A percentile compares a stretch with the other conserved stretches of the same genome.
Evolutionary conservation across 1,140 invertebrate species (phyloP).

Genomic region (Drosophila tani): DNA sequence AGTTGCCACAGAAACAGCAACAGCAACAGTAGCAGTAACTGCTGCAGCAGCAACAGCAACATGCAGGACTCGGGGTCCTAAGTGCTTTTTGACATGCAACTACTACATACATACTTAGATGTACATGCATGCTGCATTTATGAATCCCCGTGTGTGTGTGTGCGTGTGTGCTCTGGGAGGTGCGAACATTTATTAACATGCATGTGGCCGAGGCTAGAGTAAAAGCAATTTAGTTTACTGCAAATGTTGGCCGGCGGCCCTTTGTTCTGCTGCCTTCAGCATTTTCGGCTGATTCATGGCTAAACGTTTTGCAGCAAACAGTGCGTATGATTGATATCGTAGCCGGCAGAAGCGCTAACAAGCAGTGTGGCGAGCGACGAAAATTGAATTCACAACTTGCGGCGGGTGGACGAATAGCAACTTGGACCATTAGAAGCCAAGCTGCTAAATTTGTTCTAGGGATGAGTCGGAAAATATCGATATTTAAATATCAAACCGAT

Average conservation of each 20-base stretch:
- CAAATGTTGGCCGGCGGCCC: constrained; percentile 65
- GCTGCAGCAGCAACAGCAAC: constrained; percentile 17
- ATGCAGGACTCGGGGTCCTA: constrained; percentile 40
- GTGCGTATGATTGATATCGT: constrained; percentile 81
- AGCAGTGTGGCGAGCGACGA: constrained; percentile 6
- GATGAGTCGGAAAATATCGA: neutral
- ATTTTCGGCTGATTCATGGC: constrained; percentile 79
- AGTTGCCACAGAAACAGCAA: constrained; percentile 56
- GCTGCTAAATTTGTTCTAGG: neutral
- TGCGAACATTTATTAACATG: constrained; percentile 82
- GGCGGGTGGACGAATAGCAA: constrained; percentile 8
- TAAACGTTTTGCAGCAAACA: constrained; percentile 73
- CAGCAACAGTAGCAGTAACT: constrained; percentile 10
- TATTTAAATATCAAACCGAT: neutral
- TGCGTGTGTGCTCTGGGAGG: constrained; percentile 41
- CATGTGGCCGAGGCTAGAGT: constrained; percentile 49
- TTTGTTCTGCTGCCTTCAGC: constrained; percentile 54
- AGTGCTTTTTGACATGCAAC: constrained; percentile 80
- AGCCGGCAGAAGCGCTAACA: constrained; percentile 34
- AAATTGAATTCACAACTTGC: constrained; percentile 64
- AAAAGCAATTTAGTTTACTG: constrained; percentile 83
- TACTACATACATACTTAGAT: constrained; percentile 36
- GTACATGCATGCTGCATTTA: constrained; percentile 34
- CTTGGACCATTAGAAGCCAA: constrained; percentile 33
- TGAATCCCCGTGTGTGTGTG: constrained; percentile 31